Percentiles rank a stretch among this genome's conserved stretches.
phyloP scores from a whole-genome alignment of 1,140 invertebrate species.

The Micrasema longulum region DNA sequence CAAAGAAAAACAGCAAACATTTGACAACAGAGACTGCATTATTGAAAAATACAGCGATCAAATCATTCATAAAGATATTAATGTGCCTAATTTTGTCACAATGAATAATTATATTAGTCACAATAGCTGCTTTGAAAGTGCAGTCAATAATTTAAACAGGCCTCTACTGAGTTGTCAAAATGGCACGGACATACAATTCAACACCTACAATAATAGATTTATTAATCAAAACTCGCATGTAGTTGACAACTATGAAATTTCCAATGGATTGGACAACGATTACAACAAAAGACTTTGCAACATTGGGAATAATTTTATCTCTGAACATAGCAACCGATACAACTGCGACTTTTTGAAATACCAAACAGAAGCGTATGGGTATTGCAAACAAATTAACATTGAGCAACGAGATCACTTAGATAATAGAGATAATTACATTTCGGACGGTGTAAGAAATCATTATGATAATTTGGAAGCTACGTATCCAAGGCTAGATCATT shows the following conservation, averaged over 20 bases:
- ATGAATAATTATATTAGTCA: neutral
- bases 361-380: slow-evolving; percentile 39
- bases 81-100: neutral
- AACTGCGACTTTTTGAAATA: slow-evolving; percentile 43
- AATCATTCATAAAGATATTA: neutral
- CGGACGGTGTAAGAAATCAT: slow-evolving; percentile 4
- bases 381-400: slow-evolving; percentile 17
- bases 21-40: slow-evolving; percentile 3
- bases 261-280: slow-evolving; percentile 21
- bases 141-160: neutral
- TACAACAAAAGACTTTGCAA: slow-evolving; percentile 20
- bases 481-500: slow-evolving; percentile 21
- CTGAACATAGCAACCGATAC: slow-evolving; percentile 11
- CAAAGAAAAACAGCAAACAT: neutral
- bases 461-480: slow-evolving; percentile 13
- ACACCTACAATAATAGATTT: slow-evolving; percentile 18
- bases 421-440: slow-evolving; percentile 10
- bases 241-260: slow-evolving; percentile 25
- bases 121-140: slow-evolving; percentile 17
- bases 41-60: neutral
- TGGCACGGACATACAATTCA: slow-evolving; percentile 10
- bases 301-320: slow-evolving; percentile 13
- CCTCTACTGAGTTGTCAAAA: slow-evolving; percentile 23
- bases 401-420: slow-evolving; percentile 36
- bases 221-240: slow-evolving; percentile 1